A percentile compares a stretch with the other conserved stretches of the same genome.
phyloP scores from a whole-genome alignment of 2,888 invertebrate genomes.

The Stomorhina lunata region DNA sequence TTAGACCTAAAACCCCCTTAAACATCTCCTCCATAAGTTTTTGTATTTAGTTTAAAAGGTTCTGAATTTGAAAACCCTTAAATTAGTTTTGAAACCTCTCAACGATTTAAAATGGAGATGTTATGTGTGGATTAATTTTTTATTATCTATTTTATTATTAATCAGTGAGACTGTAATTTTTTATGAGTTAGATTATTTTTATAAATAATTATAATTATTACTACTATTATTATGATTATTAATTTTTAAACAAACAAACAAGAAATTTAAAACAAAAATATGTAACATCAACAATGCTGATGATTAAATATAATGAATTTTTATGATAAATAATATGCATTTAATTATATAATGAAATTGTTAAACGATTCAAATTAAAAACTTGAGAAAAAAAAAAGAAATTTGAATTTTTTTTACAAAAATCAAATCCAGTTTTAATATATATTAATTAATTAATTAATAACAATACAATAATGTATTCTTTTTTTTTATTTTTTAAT shows the following conservation, averaged over 20 bases:
- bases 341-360: constrained; percentile 63
- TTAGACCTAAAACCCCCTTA: background rate
- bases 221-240: constrained; percentile 17
- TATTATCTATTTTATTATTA: constrained; percentile 55
- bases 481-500: constrained; percentile 42
- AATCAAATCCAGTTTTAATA: constrained; percentile 50
- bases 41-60: constrained; percentile 17
- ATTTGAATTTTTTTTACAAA: constrained; percentile 59
- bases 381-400: no score
- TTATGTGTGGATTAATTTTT: constrained; percentile 43
- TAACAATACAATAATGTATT: constrained; percentile 33
- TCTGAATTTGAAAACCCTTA: constrained; percentile 1
- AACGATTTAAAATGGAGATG: constrained; percentile 31
- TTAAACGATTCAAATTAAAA: constrained; percentile 62
- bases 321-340: constrained; percentile 60
- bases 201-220: constrained; percentile 32
- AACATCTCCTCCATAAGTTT: constrained; percentile 42
- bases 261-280: no score
- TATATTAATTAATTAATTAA: constrained; percentile 14
- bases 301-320: constrained; percentile 52
- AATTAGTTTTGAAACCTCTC: background rate
- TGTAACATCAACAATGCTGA: constrained; percentile 34
- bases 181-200: constrained; percentile 59
- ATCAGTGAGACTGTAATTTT: constrained; percentile 66
- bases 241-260: constrained; percentile 41